A percentile compares a stretch with the other conserved stretches of the same genome.
Evolutionary conservation across 2,797 vertebrate genomes (phyloP).

Genomic region (Diplodus puntazzo): DNA sequence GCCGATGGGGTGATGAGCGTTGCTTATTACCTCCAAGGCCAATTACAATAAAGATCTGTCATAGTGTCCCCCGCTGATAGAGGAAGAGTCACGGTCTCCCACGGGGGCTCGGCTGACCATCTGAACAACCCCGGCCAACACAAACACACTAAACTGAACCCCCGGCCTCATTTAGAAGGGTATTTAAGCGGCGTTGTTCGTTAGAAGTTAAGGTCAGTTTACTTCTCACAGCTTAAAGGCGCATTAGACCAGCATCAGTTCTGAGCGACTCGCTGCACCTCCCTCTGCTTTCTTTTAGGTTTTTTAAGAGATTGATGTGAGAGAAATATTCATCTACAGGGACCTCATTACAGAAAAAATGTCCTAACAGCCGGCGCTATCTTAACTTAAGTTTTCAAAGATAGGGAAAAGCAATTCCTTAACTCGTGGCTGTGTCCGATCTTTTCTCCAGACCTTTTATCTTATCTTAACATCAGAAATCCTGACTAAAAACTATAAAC

Average conservation of each 20-base stretch:
- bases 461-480: too few species aligned
- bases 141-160: constrained; percentile 8
- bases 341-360: too few species aligned
- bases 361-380: too few species aligned
- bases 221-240: background rate
- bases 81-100: constrained; percentile 26
- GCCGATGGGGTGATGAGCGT: constrained; percentile 60
- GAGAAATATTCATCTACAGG: background rate
- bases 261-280: background rate
- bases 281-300: background rate
- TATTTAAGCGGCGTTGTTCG: constrained; percentile 13
- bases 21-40: constrained; percentile 75
- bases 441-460: too few species aligned
- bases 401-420: too few species aligned
- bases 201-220: constrained; percentile 11
- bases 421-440: too few species aligned
- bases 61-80: constrained; percentile 36
- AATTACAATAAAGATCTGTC: constrained; percentile 73
- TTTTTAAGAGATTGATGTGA: background rate
- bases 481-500: too few species aligned
- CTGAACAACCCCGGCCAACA: constrained; percentile 6
- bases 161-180: background rate
- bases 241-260: constrained; percentile 21
- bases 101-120: constrained; percentile 8
- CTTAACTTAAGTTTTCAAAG: too few species aligned